Evolutionary conservation across 2,888 invertebrate species (phyloP), one percentile per base, ranked within the genome.

Genomic region (Lithosia quadra): DNA sequence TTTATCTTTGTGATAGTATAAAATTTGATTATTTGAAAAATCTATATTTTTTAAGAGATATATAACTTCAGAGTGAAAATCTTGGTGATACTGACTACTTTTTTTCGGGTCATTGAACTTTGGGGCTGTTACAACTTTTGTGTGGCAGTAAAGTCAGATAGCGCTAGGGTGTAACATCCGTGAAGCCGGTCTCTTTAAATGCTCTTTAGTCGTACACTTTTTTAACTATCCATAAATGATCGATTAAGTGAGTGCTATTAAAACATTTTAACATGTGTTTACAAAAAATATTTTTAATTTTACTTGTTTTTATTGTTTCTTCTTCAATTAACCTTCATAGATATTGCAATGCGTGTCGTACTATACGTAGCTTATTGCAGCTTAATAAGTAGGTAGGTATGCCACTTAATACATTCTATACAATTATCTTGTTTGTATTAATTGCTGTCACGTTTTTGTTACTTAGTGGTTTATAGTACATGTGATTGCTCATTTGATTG

Each of bases 361-460:
- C 15, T 13, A 63, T 34, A n/a, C n/a, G 34, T 63, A 63, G 10
- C 36, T 36, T 36, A 63, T 53, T 10, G 18, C 21, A 8, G 21
- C 18, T 28, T n/a, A n/a, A 28, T 62, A 43, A 13, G 18, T 22
- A 15, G 24, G 77, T 62, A 43, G 8, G 18, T 22, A 15, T 39
- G 77, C 72, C 74, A 75, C 69, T 77, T 75, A 74, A 67, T 39
- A 76, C 59, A 68, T 39, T 39, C 15, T 60, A 72, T 64, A 74
- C 71, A 74, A 80, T 81, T 79, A 80, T 74, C 72, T 70, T 28
- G 62, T 53, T 39, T 69, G 63, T 69, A 71, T 63, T 78, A 78
- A 76, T 75, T 77, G 71, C 58, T 73, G 28, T 78, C 83, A 82
- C 83, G 82, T 83, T 80, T 73, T 56, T 33, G 28, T 68, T 63